These are phyloP conservation scores for Limosa lapponica DNA, from an alignment of 2,797 vertebrate species.

Conservation along the genomic window DNA sequence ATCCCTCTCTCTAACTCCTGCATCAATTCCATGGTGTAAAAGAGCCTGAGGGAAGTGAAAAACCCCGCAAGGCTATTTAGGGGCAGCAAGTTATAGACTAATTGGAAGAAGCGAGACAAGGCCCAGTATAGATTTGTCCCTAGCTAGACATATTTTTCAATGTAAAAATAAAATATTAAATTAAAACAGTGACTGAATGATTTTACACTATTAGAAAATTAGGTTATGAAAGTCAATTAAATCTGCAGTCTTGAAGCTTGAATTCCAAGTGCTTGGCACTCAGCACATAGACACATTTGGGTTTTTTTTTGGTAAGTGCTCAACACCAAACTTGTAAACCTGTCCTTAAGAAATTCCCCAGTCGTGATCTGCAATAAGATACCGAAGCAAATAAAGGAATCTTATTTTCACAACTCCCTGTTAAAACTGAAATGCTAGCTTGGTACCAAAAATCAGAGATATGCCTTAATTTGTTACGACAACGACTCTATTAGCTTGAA, in stretches of 20 bases:
- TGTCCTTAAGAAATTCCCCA: not conserved
- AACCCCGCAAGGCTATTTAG: not conserved
- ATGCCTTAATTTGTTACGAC: not conserved
- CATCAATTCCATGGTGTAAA: not conserved
- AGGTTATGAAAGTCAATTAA: not conserved
- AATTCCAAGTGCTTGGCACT: not conserved
- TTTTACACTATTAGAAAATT: not conserved
- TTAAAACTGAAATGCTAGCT: not conserved
- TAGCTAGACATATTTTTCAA: not conserved
- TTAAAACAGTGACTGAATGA: not conserved
- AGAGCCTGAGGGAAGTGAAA: not conserved
- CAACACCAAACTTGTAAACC: not conserved
- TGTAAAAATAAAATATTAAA: not conserved
- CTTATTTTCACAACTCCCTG: not conserved
- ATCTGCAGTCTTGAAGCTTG: not conserved
- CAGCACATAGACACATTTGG: fast-evolving
- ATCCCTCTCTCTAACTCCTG: not conserved
- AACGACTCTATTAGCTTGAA: conserved; percentile 11
- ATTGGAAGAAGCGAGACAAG: not conserved
- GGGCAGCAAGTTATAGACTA: not conserved
- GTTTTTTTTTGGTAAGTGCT: not conserved
- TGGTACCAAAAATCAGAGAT: not conserved
- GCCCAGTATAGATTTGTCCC: not conserved
- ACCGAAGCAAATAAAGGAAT: not conserved
- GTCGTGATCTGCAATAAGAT: not conserved